phyloP scores from a whole-genome alignment of 2,797 vertebrate species.

The Myotis myotis region DNA sequence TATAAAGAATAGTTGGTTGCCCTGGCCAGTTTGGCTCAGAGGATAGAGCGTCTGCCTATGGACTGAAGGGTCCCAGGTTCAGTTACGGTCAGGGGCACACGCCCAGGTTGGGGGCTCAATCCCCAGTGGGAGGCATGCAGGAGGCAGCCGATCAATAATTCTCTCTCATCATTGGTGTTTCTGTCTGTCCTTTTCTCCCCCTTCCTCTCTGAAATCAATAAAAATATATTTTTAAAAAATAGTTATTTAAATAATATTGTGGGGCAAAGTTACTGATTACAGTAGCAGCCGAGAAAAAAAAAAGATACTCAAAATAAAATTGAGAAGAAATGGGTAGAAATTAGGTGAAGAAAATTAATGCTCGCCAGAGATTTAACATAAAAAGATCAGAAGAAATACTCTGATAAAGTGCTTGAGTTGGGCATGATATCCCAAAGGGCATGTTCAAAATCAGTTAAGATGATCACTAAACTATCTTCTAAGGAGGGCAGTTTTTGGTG shows the following conservation, averaged over 20 bases:
- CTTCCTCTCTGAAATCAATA: no score
- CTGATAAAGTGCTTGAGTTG: background rate
- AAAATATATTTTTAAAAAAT: no score
- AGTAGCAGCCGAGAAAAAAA: background rate
- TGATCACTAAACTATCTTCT: background rate
- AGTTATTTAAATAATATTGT: background rate
- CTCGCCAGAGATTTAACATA: background rate
- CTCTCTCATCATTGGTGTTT: no score
- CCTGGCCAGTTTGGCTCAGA: no score
- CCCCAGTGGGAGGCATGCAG: no score
- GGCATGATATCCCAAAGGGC: background rate
- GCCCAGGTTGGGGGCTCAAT: no score
- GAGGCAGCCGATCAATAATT: no score
- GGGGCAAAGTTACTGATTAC: background rate
- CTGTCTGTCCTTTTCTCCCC: no score
- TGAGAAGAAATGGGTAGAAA: background rate
- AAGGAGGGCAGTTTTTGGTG: background rate
- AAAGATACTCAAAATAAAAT: background rate
- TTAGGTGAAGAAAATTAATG: background rate
- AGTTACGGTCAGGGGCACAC: no score
- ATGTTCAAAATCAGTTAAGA: background rate
- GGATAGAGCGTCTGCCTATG: no score
- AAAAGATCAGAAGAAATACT: background rate
- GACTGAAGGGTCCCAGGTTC: no score
- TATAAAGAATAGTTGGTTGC: background rate